phyloP scores from a whole-genome alignment of 1,140 invertebrate genomes.

The Neuroterus valhalla region DNA sequence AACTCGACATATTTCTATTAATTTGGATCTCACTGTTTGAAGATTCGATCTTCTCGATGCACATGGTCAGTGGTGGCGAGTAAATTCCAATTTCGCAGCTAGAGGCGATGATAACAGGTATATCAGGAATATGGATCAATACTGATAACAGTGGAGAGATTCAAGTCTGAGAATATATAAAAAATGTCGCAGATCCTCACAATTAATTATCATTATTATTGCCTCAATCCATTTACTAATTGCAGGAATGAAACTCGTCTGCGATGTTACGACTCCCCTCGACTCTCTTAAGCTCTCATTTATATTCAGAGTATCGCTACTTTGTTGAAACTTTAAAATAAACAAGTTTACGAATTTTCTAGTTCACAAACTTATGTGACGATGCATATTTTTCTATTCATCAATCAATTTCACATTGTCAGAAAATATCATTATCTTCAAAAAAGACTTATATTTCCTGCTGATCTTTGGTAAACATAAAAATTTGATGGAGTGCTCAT shows the following conservation, averaged over 20 bases:
- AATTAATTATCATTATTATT: conserved; percentile 12
- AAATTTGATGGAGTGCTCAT: too few species aligned
- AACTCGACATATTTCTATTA: too few species aligned
- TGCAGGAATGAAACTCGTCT: not conserved
- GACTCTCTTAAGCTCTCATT: not conserved
- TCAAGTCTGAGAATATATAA: not conserved
- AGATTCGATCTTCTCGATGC: not conserved
- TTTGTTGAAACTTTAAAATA: too few species aligned
- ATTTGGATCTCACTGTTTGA: too few species aligned
- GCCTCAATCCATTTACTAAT: not conserved
- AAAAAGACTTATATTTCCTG: too few species aligned
- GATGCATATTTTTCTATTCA: too few species aligned
- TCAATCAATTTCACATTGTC: too few species aligned
- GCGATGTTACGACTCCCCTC: not conserved
- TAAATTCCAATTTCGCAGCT: not conserved
- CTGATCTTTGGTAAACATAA: too few species aligned
- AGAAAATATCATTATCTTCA: too few species aligned
- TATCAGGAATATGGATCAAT: conserved; percentile 17
- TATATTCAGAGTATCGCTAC: not conserved
- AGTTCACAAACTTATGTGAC: too few species aligned
- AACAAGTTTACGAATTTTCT: too few species aligned
- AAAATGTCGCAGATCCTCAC: not conserved
- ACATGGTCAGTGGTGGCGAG: not conserved
- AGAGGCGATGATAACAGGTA: not conserved
- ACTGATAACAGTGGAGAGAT: not conserved